Percentiles rank a stretch among this genome's conserved stretches.
These are phyloP conservation scores for Operophtera brumata DNA, from an alignment of 2,888 invertebrate genomes.

Conservation along the genomic window DNA sequence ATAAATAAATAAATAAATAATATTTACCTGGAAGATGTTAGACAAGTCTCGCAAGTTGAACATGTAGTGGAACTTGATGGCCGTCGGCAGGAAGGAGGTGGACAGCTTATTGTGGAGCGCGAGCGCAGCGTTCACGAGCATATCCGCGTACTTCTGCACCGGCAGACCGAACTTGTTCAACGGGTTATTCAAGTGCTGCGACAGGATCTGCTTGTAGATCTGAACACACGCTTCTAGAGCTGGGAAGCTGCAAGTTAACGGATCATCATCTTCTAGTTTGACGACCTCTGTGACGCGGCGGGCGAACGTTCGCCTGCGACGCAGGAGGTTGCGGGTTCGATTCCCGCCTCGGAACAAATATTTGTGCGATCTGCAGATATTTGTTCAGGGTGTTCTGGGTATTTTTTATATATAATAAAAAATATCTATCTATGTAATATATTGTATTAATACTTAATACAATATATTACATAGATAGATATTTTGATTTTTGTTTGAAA, in stretches of 20 bases:
- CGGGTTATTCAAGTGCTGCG: slow-evolving; percentile 86
- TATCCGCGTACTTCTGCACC: slow-evolving; percentile 81
- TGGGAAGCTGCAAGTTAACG: slow-evolving; percentile 89
- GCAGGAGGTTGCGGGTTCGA: too few relatives aligned
- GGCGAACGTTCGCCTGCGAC: too few relatives aligned
- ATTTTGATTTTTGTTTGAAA: too few relatives aligned
- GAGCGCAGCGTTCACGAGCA: slow-evolving; percentile 86
- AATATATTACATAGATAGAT: too few relatives aligned
- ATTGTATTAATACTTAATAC: too few relatives aligned
- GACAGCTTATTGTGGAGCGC: slow-evolving; percentile 88
- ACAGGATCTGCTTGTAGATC: slow-evolving; percentile 91
- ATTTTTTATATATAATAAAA: too few relatives aligned
- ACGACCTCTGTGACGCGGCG: too few relatives aligned
- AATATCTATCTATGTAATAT: too few relatives aligned
- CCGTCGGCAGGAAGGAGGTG: slow-evolving; percentile 92
- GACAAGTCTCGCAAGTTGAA: slow-evolving; percentile 96
- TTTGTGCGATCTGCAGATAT: too few relatives aligned
- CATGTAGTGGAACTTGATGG: slow-evolving; percentile 96
- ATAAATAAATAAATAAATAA: too few relatives aligned
- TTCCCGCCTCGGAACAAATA: too few relatives aligned
- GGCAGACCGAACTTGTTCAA: slow-evolving; percentile 83
- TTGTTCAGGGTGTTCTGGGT: too few relatives aligned
- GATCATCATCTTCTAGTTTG: slow-evolving; percentile 58
- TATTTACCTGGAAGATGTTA: slow-evolving; percentile 92
- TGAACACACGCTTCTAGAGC: slow-evolving; percentile 88